Evolutionary conservation across 2,113 vertebrate species (phyloP).

Genomic region (Arenaria interpres): DNA sequence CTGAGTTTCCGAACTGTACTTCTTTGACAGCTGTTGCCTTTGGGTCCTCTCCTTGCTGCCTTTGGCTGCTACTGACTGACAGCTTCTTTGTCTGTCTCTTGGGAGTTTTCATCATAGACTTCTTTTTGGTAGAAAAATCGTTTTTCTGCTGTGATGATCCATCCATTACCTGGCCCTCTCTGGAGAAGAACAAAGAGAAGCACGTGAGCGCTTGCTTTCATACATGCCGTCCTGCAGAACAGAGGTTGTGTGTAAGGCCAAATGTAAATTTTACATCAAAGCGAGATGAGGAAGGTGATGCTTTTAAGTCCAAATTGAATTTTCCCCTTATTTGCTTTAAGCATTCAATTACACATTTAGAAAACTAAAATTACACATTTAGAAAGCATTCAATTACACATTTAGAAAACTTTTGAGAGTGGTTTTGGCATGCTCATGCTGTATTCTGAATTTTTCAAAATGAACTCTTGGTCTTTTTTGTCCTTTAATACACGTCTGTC

Average conservation of each 20-base stretch:
- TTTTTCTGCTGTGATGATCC: neutral
- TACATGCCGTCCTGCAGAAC: neutral
- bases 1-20: neutral
- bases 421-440: neutral
- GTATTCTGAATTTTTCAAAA: neutral
- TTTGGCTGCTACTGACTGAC: neutral
- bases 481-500: accelerated
- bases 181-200: neutral
- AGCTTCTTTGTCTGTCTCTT: neutral
- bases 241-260: neutral
- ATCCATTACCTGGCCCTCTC: neutral
- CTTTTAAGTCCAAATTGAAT: neutral
- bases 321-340: neutral
- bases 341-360: neutral
- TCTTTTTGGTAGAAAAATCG: neutral
- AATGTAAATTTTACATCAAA: neutral
- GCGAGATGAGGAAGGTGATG: neutral
- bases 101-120: neutral
- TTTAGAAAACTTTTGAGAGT: neutral
- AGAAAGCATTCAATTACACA: neutral
- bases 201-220: neutral
- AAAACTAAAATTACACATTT: neutral
- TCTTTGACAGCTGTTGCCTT: neutral
- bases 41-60: neutral
- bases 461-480: neutral